Evolutionary conservation across 2,888 invertebrate genomes (phyloP), one percentile per base, ranked within the genome.

Genomic region (Parnassius glacialis): DNA sequence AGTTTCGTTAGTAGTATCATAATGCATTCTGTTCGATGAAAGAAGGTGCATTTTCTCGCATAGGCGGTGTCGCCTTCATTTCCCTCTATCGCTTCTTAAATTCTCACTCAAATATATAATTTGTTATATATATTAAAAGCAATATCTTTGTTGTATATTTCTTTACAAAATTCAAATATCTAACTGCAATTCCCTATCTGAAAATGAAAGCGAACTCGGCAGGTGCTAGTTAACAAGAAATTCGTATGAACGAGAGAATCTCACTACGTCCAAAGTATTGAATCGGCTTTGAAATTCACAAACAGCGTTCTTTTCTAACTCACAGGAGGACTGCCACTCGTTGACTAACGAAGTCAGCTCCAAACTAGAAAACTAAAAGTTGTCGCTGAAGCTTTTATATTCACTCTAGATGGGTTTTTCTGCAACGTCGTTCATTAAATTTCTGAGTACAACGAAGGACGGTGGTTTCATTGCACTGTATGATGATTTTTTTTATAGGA

Each of bases 351-450:
- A 59, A 53, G 11, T 59, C 53, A 20, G 51, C 16, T 47, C 34
- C 12, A 16, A 59, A 53, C 45, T 59, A 12, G 25, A 12, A 34
- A 44, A 59, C 59, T 53, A 41, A 47, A 59, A 59, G 59, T 59
- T 47, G 47, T 47, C 53, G 10, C 34, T n/a, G 25, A 9, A 52
- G 59, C 59, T 52, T 59, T 44, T 51, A 43, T 43, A 43, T 12
- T 57, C 12, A 41, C 41, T 16, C 16, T 53, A 52, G 47, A 12
- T 41, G 52, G 10, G 10, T 16, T 2, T 51, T 51, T 51, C 51
- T 11, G 11, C 20, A 51, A 20, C 16, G 13, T 20, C 51, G 51
- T 25, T 51, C 25, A 25, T 51, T 51, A 51, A 45, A 16, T 51
- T 16, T 51, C 16, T 25, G 10, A 16, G 7, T 51, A 51, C 16